Percentiles rank a stretch among this genome's conserved stretches.
phyloP scores from a whole-genome alignment of 2,888 invertebrate genomes.

The Melinopterus prodromus region DNA sequence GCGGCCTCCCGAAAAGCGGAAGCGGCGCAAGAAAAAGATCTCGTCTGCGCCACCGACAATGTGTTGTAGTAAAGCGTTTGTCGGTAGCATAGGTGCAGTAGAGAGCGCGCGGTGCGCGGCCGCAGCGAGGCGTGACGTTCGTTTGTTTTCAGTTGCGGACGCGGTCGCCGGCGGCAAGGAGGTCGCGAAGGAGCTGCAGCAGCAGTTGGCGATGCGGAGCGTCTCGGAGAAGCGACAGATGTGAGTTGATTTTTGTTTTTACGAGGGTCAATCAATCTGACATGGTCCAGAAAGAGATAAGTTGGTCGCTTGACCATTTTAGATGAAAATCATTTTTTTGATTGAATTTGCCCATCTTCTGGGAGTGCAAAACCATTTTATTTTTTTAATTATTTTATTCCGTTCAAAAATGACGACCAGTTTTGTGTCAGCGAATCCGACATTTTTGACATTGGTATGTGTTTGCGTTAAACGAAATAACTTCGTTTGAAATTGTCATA shows the following conservation, averaged over 20 bases:
- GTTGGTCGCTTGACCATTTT: too few species aligned
- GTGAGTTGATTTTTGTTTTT: conserved; percentile 37
- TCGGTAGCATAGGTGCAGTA: neutral
- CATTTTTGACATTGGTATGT: too few species aligned
- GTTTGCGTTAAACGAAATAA: too few species aligned
- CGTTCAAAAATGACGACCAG: too few species aligned
- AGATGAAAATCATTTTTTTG: too few species aligned
- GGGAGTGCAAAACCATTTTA: too few species aligned
- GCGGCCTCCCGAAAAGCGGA: neutral
- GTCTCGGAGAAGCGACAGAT: conserved; percentile 44
- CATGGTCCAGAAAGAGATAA: too few species aligned
- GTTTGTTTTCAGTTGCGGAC: conserved; percentile 27
- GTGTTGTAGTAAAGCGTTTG: neutral
- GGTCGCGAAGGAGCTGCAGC: conserved; percentile 25
- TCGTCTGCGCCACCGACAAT: neutral
- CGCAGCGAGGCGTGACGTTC: neutral
- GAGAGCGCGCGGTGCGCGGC: neutral
- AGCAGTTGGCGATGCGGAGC: conserved; percentile 33
- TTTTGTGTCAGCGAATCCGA: too few species aligned
- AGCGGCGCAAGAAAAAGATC: neutral
- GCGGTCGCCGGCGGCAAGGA: conserved; percentile 22
- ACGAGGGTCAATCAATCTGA: too few species aligned
- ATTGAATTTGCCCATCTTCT: too few species aligned
- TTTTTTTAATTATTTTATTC: too few species aligned
- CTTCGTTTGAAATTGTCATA: too few species aligned